A percentile compares a stretch with the other conserved stretches of the same genome.
Evolutionary conservation across 2,888 invertebrate genomes (phyloP).

Genomic region (Macaria notata): DNA sequence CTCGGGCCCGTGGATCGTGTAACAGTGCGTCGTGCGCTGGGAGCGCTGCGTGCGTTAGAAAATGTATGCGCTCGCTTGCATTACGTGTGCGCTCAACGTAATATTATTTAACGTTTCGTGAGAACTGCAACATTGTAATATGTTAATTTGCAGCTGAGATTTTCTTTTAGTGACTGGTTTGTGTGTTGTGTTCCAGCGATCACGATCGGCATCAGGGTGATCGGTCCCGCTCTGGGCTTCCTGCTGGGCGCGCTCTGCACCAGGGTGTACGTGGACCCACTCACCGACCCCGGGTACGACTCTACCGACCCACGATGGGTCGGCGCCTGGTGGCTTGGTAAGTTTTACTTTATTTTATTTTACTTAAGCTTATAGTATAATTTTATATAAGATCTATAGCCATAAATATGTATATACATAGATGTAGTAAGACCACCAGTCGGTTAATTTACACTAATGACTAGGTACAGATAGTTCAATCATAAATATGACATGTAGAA

Average conservation of each 20-base stretch:
- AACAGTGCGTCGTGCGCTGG: constrained; percentile 14
- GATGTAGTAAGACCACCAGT: too few species aligned
- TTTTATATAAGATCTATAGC: too few species aligned
- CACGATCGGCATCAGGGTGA: constrained; percentile 94
- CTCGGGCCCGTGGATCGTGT: not conserved
- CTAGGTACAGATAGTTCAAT: too few species aligned
- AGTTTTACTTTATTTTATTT: constrained; percentile 49
- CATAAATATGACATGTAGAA: too few species aligned
- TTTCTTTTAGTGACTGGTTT: not conserved
- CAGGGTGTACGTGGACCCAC: constrained; percentile 91
- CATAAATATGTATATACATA: too few species aligned
- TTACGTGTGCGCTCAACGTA: constrained; percentile 40
- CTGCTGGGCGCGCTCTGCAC: constrained; percentile 95
- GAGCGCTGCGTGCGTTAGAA: constrained; percentile 42
- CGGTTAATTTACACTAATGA: too few species aligned
- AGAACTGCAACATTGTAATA: constrained; percentile 31
- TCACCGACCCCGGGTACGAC: constrained; percentile 87
- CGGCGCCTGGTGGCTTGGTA: constrained; percentile 98
- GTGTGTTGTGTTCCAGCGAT: constrained; percentile 83
- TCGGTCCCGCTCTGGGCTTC: constrained; percentile 95
- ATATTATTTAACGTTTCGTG: constrained; percentile 48
- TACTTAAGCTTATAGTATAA: too few species aligned
- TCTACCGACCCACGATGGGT: constrained; percentile 94
- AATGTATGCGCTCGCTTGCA: constrained; percentile 38
- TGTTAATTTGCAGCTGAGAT: constrained; percentile 1